Evolutionary conservation across 1,140 invertebrate species (phyloP).

Genomic region (Pseudomyrmex gracilis): DNA sequence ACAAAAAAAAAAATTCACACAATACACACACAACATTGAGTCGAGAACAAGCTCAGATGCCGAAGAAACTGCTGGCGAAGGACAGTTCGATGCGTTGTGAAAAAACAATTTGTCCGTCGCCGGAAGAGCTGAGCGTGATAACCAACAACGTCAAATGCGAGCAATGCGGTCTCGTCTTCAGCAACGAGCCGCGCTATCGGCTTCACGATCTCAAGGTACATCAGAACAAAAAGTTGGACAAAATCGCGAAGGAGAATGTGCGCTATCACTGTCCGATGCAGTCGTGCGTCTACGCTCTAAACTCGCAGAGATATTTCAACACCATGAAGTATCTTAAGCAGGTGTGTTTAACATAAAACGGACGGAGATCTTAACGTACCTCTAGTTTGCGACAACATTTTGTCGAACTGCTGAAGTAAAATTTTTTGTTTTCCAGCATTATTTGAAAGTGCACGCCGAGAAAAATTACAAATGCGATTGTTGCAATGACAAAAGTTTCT

Average conservation of each 20-base stretch:
- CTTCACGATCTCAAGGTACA: slow-evolving; percentile 83
- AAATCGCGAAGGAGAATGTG: slow-evolving; percentile 76
- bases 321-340: slow-evolving; percentile 85
- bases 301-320: slow-evolving; percentile 80
- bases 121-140: slow-evolving; percentile 81
- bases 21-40: no score
- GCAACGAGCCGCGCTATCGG: slow-evolving; percentile 79
- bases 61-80: slow-evolving; percentile 11
- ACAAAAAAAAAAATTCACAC: no score
- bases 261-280: slow-evolving; percentile 83
- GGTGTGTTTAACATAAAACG: slow-evolving; percentile 67
- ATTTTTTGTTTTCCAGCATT: slow-evolving; percentile 84
- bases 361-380: not conserved
- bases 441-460: slow-evolving; percentile 87
- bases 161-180: slow-evolving; percentile 80
- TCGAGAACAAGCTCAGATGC: slow-evolving; percentile 29
- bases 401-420: not conserved
- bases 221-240: slow-evolving; percentile 78
- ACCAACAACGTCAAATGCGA: slow-evolving; percentile 81
- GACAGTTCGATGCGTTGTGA: not conserved
- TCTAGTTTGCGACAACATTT: no score
- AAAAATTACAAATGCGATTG: slow-evolving; percentile 85
- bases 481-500: slow-evolving; percentile 86
- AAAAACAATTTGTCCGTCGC: slow-evolving; percentile 80
- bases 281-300: slow-evolving; percentile 81